These are phyloP conservation scores for Mus minutoides DNA, from an alignment of 2,797 vertebrate genomes.

Conservation along the genomic window DNA sequence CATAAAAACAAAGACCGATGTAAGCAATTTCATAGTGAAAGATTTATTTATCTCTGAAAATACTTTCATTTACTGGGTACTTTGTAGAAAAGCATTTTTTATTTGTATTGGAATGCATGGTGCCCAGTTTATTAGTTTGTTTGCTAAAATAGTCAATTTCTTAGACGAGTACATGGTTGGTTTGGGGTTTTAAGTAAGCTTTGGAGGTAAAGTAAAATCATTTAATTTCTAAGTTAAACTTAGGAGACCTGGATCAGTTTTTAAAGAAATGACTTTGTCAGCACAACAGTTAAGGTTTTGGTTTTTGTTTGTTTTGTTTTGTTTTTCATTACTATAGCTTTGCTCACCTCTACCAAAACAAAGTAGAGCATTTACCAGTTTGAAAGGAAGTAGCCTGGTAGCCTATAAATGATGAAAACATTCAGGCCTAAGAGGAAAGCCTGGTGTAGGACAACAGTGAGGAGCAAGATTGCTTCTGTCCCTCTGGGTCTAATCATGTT, in stretches of 20 bases:
- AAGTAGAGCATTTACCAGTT: background rate
- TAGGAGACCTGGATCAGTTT: conserved; percentile 10
- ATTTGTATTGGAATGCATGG: background rate
- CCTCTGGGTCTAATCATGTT: background rate
- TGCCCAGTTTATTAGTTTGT: background rate
- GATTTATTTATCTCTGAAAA: background rate
- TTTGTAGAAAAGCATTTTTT: conserved; percentile 29
- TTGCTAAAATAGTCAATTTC: conserved; percentile 34
- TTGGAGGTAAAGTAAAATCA: background rate
- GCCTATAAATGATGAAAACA: background rate
- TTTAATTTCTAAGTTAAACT: conserved; percentile 52
- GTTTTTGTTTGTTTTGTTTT: background rate
- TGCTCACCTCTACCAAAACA: background rate
- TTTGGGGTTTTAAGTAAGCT: background rate
- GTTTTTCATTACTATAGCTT: background rate
- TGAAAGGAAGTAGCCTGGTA: background rate
- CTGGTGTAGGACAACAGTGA: background rate
- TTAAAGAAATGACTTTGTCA: conserved; percentile 41
- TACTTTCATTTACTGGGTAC: background rate
- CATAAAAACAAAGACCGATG: conserved; percentile 1
- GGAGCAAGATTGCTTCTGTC: background rate
- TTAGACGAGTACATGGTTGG: background rate
- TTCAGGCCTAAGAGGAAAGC: background rate
- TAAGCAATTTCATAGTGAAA: conserved; percentile 47
- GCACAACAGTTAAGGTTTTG: background rate